These are phyloP conservation scores for Schlechtendalia chinensis DNA, from an alignment of 1,140 invertebrate species.

Conservation along the genomic window DNA sequence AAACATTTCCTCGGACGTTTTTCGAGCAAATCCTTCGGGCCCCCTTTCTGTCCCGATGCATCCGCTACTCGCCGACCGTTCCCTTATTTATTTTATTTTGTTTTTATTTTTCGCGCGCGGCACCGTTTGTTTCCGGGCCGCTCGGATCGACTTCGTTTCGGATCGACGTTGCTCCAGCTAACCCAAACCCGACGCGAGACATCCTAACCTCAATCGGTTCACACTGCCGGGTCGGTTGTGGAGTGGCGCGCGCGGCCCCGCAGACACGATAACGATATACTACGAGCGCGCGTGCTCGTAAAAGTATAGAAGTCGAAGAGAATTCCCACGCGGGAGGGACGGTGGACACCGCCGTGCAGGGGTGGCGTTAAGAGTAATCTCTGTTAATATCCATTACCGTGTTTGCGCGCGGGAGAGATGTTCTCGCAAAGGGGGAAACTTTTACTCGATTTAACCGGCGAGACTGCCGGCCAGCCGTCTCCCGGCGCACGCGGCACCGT, in stretches of 20 bases:
- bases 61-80: background rate
- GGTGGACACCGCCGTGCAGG: background rate
- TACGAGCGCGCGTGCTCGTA: too few species aligned
- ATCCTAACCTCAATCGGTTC: too few species aligned
- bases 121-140: too few species aligned
- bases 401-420: constrained; percentile 9
- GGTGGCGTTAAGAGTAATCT: constrained; percentile 42
- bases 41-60: constrained; percentile 10
- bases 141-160: too few species aligned
- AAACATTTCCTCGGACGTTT: constrained; percentile 42
- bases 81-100: background rate
- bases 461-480: background rate
- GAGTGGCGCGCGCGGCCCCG: too few species aligned
- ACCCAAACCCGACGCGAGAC: too few species aligned
- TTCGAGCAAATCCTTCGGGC: background rate
- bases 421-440: constrained; percentile 21
- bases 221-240: too few species aligned
- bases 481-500: too few species aligned
- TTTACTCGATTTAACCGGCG: constrained; percentile 25
- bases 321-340: background rate
- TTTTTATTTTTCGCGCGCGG: background rate
- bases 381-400: constrained; percentile 46
- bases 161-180: too few species aligned
- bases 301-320: background rate
- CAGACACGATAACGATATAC: too few species aligned